phyloP scores from a whole-genome alignment of 37 sponge, comb jelly and placozoan species.

The Geodia barretti region DNA sequence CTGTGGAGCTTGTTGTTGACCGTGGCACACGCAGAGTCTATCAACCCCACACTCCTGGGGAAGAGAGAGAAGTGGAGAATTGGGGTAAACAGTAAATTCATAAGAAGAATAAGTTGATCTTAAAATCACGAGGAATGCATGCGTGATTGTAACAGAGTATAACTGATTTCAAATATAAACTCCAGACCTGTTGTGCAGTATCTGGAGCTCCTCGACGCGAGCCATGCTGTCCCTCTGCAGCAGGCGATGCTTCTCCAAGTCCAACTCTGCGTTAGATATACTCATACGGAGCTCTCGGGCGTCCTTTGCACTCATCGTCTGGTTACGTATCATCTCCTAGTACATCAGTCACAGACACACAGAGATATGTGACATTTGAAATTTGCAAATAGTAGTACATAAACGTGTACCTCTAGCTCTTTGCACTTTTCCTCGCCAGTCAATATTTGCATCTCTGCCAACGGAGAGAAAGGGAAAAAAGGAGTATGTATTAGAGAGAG shows the following conservation, averaged over 20 bases:
- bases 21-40: constrained; percentile 31
- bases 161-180: background rate
- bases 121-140: too few species aligned
- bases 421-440: constrained; percentile 34
- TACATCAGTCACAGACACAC: too few species aligned
- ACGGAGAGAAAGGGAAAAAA: too few species aligned
- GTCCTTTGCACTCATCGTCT: constrained; percentile 78
- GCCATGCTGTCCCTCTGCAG: constrained; percentile 7
- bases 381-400: background rate
- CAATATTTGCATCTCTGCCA: constrained; percentile 56
- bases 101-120: too few species aligned
- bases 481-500: too few species aligned
- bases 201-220: constrained; percentile 54
- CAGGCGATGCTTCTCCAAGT: constrained; percentile 17
- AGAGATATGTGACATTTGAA: background rate
- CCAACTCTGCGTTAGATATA: constrained; percentile 20
- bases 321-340: constrained; percentile 50
- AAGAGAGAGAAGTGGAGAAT: background rate
- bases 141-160: too few species aligned
- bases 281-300: constrained; percentile 37
- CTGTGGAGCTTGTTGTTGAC: constrained; percentile 59
- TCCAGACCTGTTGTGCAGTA: constrained; percentile 57
- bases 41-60: constrained; percentile 28
- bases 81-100: too few species aligned
- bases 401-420: constrained; percentile 43